These are phyloP conservation scores for Rhogogaster chlorosoma DNA, from an alignment of 2,888 invertebrate genomes.

Conservation along the genomic window DNA sequence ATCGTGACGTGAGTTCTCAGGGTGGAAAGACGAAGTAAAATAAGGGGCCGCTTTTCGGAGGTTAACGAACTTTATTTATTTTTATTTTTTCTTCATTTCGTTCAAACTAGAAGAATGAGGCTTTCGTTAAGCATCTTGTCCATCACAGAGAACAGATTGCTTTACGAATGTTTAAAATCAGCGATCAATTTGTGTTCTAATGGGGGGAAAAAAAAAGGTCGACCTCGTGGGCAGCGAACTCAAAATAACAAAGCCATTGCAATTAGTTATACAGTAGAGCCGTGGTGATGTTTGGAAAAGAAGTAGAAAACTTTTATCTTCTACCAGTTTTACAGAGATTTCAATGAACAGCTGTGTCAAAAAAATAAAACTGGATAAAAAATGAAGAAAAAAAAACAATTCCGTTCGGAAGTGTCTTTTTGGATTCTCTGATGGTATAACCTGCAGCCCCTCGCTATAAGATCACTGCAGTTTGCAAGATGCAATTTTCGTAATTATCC, in stretches of 20 bases:
- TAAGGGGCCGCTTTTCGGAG: not conserved
- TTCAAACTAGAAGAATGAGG: not conserved
- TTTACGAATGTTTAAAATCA: no score
- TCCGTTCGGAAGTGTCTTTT: not conserved
- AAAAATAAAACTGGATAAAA: not conserved
- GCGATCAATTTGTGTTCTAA: not conserved
- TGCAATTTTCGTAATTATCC: constrained; percentile 50
- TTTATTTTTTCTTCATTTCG: not conserved
- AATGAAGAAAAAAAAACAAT: not conserved
- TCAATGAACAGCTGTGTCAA: not conserved
- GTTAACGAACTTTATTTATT: not conserved
- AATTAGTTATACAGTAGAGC: not conserved
- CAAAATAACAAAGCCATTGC: not conserved
- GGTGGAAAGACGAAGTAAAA: not conserved
- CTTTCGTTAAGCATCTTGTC: no score
- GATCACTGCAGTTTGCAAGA: constrained; percentile 35
- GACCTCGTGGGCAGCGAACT: not conserved
- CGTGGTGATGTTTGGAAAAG: not conserved
- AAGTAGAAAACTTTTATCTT: not conserved
- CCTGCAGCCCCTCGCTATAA: not conserved
- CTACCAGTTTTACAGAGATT: not conserved
- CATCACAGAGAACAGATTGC: no score
- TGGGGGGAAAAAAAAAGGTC: no score
- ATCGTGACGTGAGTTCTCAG: not conserved
- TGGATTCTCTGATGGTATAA: constrained; percentile 13